Evolutionary conservation across 2,113 vertebrate species (phyloP).

Genomic region (Gasterosteus nipponicus): DNA sequence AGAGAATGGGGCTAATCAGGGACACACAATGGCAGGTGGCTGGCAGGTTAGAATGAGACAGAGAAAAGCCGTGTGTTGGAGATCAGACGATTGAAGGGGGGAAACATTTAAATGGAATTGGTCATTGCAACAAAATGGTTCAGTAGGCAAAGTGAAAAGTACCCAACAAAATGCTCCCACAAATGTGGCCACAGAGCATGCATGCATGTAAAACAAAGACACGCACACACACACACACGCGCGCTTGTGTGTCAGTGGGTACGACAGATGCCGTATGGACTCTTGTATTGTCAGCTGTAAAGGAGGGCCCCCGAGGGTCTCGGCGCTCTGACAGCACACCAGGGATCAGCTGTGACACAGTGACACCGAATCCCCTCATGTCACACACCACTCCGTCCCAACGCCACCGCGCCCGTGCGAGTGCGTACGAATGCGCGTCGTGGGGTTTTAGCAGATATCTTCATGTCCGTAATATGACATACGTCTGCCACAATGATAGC

Average conservation of each 20-base stretch:
- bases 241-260: slow-evolving; percentile 62
- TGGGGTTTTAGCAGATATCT: slow-evolving; percentile 32
- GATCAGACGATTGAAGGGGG: background rate
- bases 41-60: slow-evolving; percentile 25
- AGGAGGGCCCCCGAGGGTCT: slow-evolving; percentile 71
- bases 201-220: slow-evolving; percentile 6
- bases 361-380: slow-evolving; percentile 66
- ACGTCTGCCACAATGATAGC: background rate
- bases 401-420: slow-evolving; percentile 20
- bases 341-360: slow-evolving; percentile 79
- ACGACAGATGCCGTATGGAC: slow-evolving; percentile 81
- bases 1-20: slow-evolving; percentile 70
- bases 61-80: background rate
- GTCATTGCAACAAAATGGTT: slow-evolving; percentile 9
- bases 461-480: slow-evolving; percentile 16
- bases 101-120: slow-evolving; percentile 12
- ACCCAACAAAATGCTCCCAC: slow-evolving; percentile 14
- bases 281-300: slow-evolving; percentile 73
- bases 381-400: slow-evolving; percentile 53
- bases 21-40: slow-evolving; percentile 52
- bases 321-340: slow-evolving; percentile 78
- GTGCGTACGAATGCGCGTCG: slow-evolving; percentile 7
- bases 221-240: background rate
- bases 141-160: slow-evolving; percentile 12
- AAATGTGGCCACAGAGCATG: background rate